phyloP scores from a whole-genome alignment of 2,113 vertebrate genomes.

The Brachypodius melanocephalos region DNA sequence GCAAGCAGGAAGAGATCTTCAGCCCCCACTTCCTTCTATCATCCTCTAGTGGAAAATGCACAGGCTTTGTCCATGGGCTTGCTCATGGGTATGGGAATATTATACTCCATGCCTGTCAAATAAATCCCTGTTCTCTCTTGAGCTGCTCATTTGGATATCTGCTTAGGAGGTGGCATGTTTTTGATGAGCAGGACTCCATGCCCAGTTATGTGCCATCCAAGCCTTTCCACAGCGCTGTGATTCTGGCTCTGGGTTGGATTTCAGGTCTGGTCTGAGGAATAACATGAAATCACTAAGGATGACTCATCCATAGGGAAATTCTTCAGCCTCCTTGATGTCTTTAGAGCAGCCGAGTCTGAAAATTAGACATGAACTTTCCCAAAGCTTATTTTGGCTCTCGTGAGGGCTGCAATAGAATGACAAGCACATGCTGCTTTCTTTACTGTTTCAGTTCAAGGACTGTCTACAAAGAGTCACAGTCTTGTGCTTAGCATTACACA shows the following conservation, averaged over 20 bases:
- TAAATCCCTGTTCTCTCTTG: neutral
- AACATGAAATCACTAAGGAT: neutral
- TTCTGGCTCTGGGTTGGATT: neutral
- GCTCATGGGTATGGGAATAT: neutral
- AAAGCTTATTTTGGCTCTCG: conserved; percentile 1
- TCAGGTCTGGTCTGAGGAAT: neutral
- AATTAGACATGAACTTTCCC: conserved; percentile 2
- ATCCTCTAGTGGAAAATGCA: neutral
- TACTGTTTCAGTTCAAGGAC: conserved; percentile 43
- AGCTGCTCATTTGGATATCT: neutral
- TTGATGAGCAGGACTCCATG: neutral
- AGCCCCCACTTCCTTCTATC: neutral
- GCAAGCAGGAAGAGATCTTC: neutral
- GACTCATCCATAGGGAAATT: neutral
- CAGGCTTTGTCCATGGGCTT: neutral
- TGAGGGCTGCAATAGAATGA: neutral
- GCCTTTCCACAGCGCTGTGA: rapidly evolving
- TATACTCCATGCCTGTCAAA: neutral
- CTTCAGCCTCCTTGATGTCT: neutral
- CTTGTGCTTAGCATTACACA: conserved; percentile 1
- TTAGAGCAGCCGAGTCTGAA: neutral
- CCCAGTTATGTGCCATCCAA: neutral
- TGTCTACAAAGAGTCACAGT: conserved; percentile 8
- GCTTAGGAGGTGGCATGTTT: neutral
- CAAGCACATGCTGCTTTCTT: neutral